Conservation (phyloP, 2,113 vertebrate species). For the Oreochromis aureus region DNA sequence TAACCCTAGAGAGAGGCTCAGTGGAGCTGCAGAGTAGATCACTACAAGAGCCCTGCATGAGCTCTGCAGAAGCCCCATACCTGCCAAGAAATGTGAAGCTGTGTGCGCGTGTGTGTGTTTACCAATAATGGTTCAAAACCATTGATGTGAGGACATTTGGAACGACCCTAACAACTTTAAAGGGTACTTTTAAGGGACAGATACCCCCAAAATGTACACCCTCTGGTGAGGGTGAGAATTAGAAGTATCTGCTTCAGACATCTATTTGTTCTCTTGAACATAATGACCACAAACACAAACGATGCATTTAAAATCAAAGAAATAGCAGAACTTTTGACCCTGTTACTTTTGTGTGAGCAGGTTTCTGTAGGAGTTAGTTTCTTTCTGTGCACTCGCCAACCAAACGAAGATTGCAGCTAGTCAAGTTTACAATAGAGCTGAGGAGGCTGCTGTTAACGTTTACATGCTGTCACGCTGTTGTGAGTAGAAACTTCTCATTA, state of each 20-base stretch:
- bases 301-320: background rate
- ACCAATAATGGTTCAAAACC: background rate
- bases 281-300: background rate
- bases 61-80: constrained; percentile 24
- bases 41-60: constrained; percentile 39
- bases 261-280: background rate
- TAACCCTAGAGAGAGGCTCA: background rate
- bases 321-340: background rate
- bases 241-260: background rate
- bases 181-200: background rate
- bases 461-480: background rate
- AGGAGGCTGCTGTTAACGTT: background rate
- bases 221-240: background rate
- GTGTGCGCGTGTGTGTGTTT: background rate
- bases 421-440: background rate
- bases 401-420: background rate
- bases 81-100: constrained; percentile 18
- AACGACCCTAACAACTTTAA: background rate
- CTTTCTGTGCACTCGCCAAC: background rate
- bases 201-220: background rate
- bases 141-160: background rate
- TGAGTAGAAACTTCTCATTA: background rate
- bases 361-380: background rate
- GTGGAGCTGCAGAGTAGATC: constrained; percentile 3
- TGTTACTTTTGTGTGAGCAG: background rate